These are phyloP conservation scores for Sminthurides aquaticus DNA, from an alignment of 2,888 invertebrate genomes.

Conservation along the genomic window DNA sequence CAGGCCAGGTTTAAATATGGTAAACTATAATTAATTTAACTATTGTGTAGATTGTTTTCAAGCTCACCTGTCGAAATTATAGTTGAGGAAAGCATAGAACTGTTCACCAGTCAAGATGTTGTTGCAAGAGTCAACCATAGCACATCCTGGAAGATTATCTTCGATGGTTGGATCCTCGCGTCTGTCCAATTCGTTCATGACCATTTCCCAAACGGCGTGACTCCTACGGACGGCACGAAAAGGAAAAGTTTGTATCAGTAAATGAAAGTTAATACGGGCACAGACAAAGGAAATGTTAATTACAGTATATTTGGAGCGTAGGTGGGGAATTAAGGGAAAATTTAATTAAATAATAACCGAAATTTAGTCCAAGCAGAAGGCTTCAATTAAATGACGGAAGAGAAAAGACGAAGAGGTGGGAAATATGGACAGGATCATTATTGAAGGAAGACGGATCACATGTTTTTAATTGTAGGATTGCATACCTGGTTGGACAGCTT, in stretches of 20 bases:
- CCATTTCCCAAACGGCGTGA: constrained; percentile 94
- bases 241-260: too few species aligned
- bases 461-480: too few species aligned
- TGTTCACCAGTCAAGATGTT: constrained; percentile 86
- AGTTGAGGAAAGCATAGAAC: constrained; percentile 87
- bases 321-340: too few species aligned
- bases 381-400: too few species aligned
- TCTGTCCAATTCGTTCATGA: constrained; percentile 86
- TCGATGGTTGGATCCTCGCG: constrained; percentile 83
- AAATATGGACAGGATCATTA: too few species aligned
- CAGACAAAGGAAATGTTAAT: neutral
- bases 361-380: too few species aligned
- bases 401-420: too few species aligned
- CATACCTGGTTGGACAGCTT: constrained; percentile 75
- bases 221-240: constrained; percentile 63
- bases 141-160: constrained; percentile 82
- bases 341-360: too few species aligned
- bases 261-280: neutral
- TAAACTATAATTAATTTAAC: too few species aligned
- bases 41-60: too few species aligned
- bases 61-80: constrained; percentile 78
- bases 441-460: too few species aligned
- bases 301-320: too few species aligned
- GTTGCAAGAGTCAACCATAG: constrained; percentile 85
- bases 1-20: neutral